These are phyloP conservation scores for Acanthosepion lycidas DNA, from an alignment of 2,888 invertebrate species.

Conservation along the genomic window DNA sequence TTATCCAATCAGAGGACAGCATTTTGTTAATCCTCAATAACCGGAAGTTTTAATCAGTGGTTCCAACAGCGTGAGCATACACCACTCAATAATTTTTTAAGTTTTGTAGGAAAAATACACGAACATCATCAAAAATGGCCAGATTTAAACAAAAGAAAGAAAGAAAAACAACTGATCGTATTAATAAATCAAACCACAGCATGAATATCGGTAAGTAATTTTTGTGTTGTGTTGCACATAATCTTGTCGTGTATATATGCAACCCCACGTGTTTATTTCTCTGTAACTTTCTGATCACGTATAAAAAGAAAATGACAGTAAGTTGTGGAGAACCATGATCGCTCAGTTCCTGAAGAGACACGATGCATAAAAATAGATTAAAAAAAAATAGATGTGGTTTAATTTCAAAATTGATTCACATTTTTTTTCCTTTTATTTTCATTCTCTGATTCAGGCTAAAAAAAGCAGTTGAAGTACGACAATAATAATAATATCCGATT, in stretches of 20 bases:
- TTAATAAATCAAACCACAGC: conserved; percentile 90
- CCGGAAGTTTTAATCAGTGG: not conserved
- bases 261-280: conserved; percentile 47
- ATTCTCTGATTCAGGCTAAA: too few relatives aligned
- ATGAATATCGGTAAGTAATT: conserved; percentile 88
- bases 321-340: too few relatives aligned
- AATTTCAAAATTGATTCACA: too few relatives aligned
- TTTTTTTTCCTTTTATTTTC: too few relatives aligned
- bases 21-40: not conserved
- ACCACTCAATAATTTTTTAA: not conserved
- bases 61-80: not conserved
- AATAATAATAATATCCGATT: too few relatives aligned
- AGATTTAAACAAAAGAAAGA: conserved; percentile 49
- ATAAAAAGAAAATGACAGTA: too few relatives aligned
- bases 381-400: too few relatives aligned
- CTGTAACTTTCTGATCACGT: not conserved
- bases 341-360: too few relatives aligned
- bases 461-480: too few relatives aligned
- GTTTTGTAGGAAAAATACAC: conserved; percentile 23
- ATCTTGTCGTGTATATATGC: not conserved
- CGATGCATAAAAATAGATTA: too few relatives aligned
- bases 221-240: conserved; percentile 40
- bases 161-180: conserved; percentile 76
- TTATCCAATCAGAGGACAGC: conserved; percentile 37
- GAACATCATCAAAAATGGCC: conserved; percentile 55